Percentiles rank a stretch among this genome's conserved stretches.
phyloP scores from a whole-genome alignment of 2,113 vertebrate species.

The Siphamia tubifer region DNA sequence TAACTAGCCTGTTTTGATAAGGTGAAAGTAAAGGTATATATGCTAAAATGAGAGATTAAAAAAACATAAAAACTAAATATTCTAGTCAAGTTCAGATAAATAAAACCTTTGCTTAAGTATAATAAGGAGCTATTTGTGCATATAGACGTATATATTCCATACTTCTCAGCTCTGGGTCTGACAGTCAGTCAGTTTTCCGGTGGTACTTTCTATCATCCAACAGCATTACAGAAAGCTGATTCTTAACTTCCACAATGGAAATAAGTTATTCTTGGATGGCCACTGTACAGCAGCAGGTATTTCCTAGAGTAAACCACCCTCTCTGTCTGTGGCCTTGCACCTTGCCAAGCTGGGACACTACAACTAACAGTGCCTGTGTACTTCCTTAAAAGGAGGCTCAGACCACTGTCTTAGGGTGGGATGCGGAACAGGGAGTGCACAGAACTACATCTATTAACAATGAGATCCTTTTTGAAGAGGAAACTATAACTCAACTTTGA shows the following conservation, averaged over 20 bases:
- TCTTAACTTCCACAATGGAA: conserved; percentile 39
- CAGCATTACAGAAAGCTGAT: conserved; percentile 12
- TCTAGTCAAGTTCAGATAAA: too few species aligned
- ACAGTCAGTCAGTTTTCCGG: neutral
- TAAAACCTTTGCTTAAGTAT: too few species aligned
- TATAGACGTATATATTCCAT: neutral
- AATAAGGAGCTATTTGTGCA: too few species aligned
- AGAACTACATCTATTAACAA: conserved; percentile 46
- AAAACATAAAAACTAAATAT: too few species aligned
- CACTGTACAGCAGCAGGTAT: conserved; percentile 61
- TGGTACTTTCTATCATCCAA: neutral
- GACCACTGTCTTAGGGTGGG: conserved; percentile 37
- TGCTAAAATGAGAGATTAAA: too few species aligned
- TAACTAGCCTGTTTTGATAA: too few species aligned
- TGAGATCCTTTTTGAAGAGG: neutral
- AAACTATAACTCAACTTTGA: neutral
- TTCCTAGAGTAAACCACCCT: conserved; percentile 65
- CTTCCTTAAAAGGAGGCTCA: conserved; percentile 76
- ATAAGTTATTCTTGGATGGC: conserved; percentile 55
- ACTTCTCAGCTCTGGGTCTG: neutral
- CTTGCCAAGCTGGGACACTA: conserved; percentile 57
- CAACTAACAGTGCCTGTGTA: conserved; percentile 54
- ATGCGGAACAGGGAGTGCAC: conserved; percentile 45
- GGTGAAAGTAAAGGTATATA: too few species aligned
- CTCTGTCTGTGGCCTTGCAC: conserved; percentile 38